Evolutionary conservation across 2,113 vertebrate species (phyloP), one percentile per base, ranked within the genome.

Genomic region (Neolamprologus longior): DNA sequence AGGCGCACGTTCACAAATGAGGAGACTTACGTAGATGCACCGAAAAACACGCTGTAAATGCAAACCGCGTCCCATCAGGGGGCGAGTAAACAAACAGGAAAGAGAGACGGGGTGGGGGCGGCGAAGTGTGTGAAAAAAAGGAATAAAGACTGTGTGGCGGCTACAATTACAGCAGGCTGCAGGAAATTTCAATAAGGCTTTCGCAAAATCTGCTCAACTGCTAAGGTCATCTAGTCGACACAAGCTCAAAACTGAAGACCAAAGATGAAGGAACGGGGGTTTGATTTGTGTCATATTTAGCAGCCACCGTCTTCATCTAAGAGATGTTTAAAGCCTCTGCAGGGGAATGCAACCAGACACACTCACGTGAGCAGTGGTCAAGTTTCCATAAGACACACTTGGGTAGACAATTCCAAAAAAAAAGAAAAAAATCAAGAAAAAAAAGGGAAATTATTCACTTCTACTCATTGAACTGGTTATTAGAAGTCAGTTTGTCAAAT

Each of bases 81-180:
- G 89, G 90, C 37, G 88, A 87, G 89, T 89, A 93, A 94, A 92
- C 80, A 93, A 91, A 93, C 83, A 24, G 66, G 73, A 68, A 84
- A 55, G 79, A 47, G 47, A 83, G 47, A 35, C 5, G 73, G 55
- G 14, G 19, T 21, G 66, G 40, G 68, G 13, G 14, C 14, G 6
- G 15, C 6, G 7, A 50, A 78, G 42, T 12, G 71, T 78, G 42
- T 31, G 71, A 7, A 19, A 76, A 63, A 33, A 6, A 37, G 55
- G 79, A 73, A 88, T 33, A 81, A 21, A 35, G 21, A n/a, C 52
- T 63, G 45, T 35, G 11, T 52, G 81, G 45, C 35, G 63, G 4
- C 47, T 14, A 52, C 42, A 55, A 15, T 85, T 80, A 80, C 12
- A 68, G 35, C 80, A 78, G 55, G 52, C 82, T 78, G 87, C 55